These are phyloP conservation scores for Tachystola acroxantha DNA, from an alignment of 2,888 invertebrate genomes.

Conservation along the genomic window DNA sequence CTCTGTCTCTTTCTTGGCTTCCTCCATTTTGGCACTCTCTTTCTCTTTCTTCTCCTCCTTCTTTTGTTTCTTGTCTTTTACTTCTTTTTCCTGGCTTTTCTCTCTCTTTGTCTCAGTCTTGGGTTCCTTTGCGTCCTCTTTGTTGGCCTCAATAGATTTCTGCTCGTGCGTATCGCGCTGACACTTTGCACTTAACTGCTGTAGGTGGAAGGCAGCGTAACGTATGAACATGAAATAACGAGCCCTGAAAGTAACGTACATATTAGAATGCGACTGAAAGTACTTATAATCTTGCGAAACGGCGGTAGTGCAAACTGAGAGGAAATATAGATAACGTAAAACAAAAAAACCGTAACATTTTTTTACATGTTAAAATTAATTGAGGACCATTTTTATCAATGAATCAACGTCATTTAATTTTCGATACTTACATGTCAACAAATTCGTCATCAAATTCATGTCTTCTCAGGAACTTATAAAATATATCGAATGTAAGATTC, in stretches of 20 bases:
- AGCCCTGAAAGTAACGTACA: constrained; percentile 59
- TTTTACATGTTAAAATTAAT: too few relatives aligned
- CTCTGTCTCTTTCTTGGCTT: constrained; percentile 20
- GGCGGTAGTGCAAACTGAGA: too few relatives aligned
- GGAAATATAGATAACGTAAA: too few relatives aligned
- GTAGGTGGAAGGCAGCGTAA: constrained; percentile 95
- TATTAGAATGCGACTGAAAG: not conserved
- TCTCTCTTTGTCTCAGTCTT: constrained; percentile 36
- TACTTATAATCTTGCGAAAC: not conserved
- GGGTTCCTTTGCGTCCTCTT: constrained; percentile 48
- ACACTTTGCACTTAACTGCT: constrained; percentile 88
- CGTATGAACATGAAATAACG: constrained; percentile 98
- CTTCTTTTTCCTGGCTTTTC: constrained; percentile 47
- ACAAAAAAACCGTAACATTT: too few relatives aligned
- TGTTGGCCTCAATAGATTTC: constrained; percentile 61
- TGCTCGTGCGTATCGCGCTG: constrained; percentile 62
- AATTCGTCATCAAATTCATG: too few relatives aligned
- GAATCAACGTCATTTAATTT: too few relatives aligned
- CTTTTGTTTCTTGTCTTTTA: constrained; percentile 50
- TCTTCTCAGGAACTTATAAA: too few relatives aligned
- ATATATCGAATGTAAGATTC: too few relatives aligned
- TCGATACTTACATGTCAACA: too few relatives aligned
- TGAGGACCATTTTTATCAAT: too few relatives aligned
- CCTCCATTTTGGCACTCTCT: constrained; percentile 48
- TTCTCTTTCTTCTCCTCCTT: constrained; percentile 43